Base-by-base conservation (phyloP, 2,797 vertebrate species). In the Sebastes cheni region DNA sequence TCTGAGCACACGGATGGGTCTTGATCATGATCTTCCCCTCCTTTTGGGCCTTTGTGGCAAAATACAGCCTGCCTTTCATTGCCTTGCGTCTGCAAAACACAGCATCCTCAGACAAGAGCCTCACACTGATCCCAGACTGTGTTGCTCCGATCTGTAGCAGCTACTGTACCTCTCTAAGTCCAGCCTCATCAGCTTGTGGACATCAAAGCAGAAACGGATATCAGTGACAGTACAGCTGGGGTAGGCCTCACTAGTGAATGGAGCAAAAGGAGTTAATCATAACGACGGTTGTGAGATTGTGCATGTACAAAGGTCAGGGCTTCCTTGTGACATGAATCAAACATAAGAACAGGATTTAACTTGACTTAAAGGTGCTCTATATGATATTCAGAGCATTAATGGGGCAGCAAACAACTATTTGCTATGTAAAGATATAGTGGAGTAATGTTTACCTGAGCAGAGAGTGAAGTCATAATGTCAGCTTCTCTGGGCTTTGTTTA, bases 31-130 rank as follows among this genome's bases (percentile, higher is more conserved):
- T 97, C 91, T 96, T 97, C 36, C 98, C 98, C 0, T 96, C 96
- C 75, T 98, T 98, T 89, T 99, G 97, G 1, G 97, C 94, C 90
- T 97, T 98, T 68, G 97, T 96, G 8, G 98, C 96, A 74, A 98
- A 99, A 89, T 97, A 99, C 87, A 99, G 95, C 54, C 98, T 91
- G 8, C 98, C 98, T 83, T 99, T 97, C 98, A 99, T 99, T 1
- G 98, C 98, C 66, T 98, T 97, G 71, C 98, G 97, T 83, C 98
- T 99, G 94, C 62, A 91, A 79, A 86, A 68, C 4, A 77, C 46
- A 79, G 13, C 16, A 32, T 36, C 36, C 11, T 82, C 58, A 85
- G 59, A 25, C 30, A 74, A 18, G 29, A 68, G 67, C 13, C 56
- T 67, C 11, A 30, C 18, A 23, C 12, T 46, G 32, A 75, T 72